phyloP scores from a whole-genome alignment of 92 coral and sea anemone genomes.

The Parazoanthus atlanticus region DNA sequence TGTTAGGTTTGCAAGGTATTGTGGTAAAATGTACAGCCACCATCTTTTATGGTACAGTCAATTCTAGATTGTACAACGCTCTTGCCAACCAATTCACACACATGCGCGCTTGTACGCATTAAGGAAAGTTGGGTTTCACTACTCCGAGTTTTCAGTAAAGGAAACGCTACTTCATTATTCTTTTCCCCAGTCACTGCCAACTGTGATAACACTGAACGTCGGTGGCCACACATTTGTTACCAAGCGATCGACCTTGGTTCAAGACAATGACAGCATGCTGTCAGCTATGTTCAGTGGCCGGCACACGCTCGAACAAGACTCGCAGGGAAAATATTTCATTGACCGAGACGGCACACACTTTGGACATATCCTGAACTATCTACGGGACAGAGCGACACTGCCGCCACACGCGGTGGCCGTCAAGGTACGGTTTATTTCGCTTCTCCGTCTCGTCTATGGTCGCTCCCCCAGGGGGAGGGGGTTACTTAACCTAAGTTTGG shows the following conservation, averaged over 20 bases:
- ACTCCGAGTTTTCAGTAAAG: too few relatives aligned
- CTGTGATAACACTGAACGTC: slow-evolving; percentile 84
- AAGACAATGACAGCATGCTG: slow-evolving; percentile 85
- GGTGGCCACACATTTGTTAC: slow-evolving; percentile 90
- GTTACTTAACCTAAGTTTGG: too few relatives aligned
- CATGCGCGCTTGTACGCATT: background rate
- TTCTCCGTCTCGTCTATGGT: too few relatives aligned
- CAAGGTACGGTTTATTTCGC: slow-evolving; percentile 60
- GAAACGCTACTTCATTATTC: background rate
- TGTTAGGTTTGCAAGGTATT: too few relatives aligned
- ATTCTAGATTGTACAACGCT: too few relatives aligned
- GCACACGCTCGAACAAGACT: slow-evolving; percentile 79
- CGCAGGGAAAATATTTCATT: slow-evolving; percentile 90
- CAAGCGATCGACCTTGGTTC: slow-evolving; percentile 77
- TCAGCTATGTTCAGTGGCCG: slow-evolving; percentile 96
- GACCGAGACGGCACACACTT: slow-evolving; percentile 92
- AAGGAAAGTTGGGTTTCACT: background rate
- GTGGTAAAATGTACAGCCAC: too few relatives aligned
- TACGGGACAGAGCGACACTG: slow-evolving; percentile 74
- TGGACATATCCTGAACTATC: slow-evolving; percentile 74
- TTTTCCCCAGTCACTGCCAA: slow-evolving; percentile 57
- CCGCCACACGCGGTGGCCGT: slow-evolving; percentile 74
- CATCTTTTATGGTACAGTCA: too few relatives aligned
- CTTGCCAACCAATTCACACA: too few relatives aligned
- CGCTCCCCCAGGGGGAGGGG: too few relatives aligned